These are phyloP conservation scores for Bombus superbus DNA, from an alignment of 1,140 invertebrate genomes.

Conservation along the genomic window DNA sequence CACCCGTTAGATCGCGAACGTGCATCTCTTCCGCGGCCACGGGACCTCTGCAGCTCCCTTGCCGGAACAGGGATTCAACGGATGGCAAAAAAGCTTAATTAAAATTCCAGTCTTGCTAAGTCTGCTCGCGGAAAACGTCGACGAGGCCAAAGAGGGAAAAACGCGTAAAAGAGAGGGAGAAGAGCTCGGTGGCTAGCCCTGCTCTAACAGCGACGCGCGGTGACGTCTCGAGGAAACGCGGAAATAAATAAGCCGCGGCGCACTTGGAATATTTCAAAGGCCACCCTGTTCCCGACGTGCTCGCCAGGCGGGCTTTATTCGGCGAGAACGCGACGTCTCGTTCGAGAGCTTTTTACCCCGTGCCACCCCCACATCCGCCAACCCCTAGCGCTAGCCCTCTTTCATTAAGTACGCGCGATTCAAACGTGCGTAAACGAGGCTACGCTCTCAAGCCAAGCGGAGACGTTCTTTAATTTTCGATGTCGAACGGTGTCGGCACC, in stretches of 20 bases:
- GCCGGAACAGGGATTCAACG: conserved; percentile 54
- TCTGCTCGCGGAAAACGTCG: conserved; percentile 57
- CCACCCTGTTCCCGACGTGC: conserved; percentile 50
- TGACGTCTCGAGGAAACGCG: conserved; percentile 62
- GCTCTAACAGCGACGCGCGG: neutral
- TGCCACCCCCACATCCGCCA: neutral
- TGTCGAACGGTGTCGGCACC: neutral
- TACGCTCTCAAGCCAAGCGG: conserved; percentile 7
- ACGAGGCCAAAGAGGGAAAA: neutral
- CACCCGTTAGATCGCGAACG: conserved; percentile 42
- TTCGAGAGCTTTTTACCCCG: conserved; percentile 39
- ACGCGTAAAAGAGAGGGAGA: conserved; percentile 16
- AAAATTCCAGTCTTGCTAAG: conserved; percentile 70
- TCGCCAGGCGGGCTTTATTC: conserved; percentile 38
- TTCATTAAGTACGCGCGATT: conserved; percentile 57
- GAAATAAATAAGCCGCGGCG: conserved; percentile 63
- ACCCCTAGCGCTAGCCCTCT: neutral
- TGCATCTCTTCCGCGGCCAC: conserved; percentile 50
- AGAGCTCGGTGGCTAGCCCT: neutral
- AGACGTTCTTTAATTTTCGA: conserved; percentile 7
- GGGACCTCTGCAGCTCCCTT: conserved; percentile 24
- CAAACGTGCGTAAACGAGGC: conserved; percentile 48
- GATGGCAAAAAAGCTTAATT: conserved; percentile 72
- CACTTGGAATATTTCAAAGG: conserved; percentile 58
- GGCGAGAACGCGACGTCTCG: conserved; percentile 11